Evolutionary conservation across 1,140 invertebrate genomes (phyloP), one percentile per base, ranked within the genome.

Genomic region (Lepidotrigona ventralis): DNA sequence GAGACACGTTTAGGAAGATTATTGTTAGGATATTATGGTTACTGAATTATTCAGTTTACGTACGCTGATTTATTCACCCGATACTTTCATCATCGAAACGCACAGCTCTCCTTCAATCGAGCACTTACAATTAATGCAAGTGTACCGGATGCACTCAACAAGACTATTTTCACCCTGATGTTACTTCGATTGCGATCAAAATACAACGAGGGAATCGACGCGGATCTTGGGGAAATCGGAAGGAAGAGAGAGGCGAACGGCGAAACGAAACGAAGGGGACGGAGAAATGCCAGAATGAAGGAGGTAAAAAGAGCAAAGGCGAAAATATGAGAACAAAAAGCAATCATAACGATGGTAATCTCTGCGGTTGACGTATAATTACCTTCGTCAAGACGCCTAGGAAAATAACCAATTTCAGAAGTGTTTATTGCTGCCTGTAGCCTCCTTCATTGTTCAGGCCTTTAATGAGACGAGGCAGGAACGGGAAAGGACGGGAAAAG

Each of bases 351-450:
- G 86, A 91, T 88, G 89, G 90, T 92, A 91, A 93, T 92, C 87
- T 92, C 91, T 92, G 91, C 85, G 90, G 90, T 91, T 92, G 91
- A 91, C 91, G 91, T 90, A 90, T 85, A 91, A 91, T 90, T 89
- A 89, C 87, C 84, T 87, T 89, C 85, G 83, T 90, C 88, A 90
- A 87, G 87, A 81, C 85, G 86, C 76, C 88, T 85, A 86, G 85
- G 86, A 93, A 92, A 92, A 92, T 92, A 92, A 92, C 92, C 90
- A 92, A 92, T 92, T 92, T 80, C 87, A 91, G 81, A 91, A 91
- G 91, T 91, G 91, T 92, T 92, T 91, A 92, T 91, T 92, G 88
- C 88, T 85, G 79, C 56, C 88, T 66, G 85, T 72, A 63, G 68
- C 85, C 81, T 78, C 81, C 85, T 88, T 88, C 85, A 88, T 91